Evolutionary conservation across 2,797 vertebrate genomes (phyloP).

Genomic region (Enoplosus armatus): DNA sequence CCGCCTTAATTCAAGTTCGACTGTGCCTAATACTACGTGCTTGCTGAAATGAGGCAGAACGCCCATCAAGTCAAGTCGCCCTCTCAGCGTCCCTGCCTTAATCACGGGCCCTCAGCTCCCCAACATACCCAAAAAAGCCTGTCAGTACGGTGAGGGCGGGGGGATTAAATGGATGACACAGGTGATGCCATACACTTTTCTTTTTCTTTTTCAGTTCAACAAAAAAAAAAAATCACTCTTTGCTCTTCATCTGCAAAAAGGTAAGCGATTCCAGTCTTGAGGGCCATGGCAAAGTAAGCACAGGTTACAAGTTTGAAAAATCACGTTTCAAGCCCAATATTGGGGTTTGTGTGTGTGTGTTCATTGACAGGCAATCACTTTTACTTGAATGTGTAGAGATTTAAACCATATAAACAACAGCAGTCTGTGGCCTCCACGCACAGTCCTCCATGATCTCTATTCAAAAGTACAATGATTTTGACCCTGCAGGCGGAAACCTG

Average conservation of each 20-base stretch:
- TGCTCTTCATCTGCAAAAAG: constrained; percentile 39
- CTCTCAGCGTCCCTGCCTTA: constrained; percentile 44
- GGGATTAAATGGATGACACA: constrained; percentile 47
- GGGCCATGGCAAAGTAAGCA: neutral
- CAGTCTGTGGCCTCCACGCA: neutral
- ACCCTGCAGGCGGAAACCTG: constrained; percentile 2
- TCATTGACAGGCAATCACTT: constrained; percentile 31
- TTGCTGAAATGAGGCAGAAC: constrained; percentile 42
- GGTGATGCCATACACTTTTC: constrained; percentile 40
- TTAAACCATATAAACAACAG: constrained; percentile 11
- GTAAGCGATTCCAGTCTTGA: constrained; percentile 21
- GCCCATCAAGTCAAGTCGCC: constrained; percentile 37
- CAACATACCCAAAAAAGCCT: constrained; percentile 34
- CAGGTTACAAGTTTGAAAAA: constrained; percentile 38
- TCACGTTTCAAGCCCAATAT: constrained; percentile 28
- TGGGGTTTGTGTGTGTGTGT: neutral
- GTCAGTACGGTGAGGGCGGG: neutral
- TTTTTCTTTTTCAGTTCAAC: constrained; percentile 32
- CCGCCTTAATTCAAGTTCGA: constrained; percentile 31
- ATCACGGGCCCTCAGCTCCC: constrained; percentile 32
- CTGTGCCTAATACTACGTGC: constrained; percentile 20
- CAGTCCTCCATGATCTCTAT: neutral
- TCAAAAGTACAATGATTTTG: neutral
- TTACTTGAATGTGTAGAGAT: constrained; percentile 12
- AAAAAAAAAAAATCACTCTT: constrained; percentile 28